Evolutionary conservation across 1,140 invertebrate species (phyloP).

Genomic region (Fopius arisanus): DNA sequence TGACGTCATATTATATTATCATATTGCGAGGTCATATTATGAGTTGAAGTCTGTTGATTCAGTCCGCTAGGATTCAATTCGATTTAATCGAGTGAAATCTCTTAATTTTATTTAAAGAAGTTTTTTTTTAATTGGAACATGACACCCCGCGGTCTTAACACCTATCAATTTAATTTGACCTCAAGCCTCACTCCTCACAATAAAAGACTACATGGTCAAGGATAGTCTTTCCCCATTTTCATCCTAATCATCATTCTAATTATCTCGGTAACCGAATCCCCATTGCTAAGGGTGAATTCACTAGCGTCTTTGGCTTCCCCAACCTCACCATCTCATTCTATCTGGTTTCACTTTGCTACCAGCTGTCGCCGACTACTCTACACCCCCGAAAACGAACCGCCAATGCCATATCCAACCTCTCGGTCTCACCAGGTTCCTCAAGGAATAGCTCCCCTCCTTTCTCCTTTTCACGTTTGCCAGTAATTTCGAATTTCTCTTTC

Average conservation of each 20-base stretch:
- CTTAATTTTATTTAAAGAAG: no score
- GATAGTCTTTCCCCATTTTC: constrained; percentile 41
- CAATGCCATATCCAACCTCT: background rate
- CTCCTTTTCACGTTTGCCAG: background rate
- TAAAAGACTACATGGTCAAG: constrained; percentile 51
- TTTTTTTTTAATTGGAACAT: no score
- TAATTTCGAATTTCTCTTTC: constrained; percentile 29
- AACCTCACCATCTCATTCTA: constrained; percentile 37
- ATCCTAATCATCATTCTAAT: constrained; percentile 62
- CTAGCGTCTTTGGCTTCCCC: constrained; percentile 33
- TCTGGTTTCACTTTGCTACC: constrained; percentile 5
- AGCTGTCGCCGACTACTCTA: background rate
- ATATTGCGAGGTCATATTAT: no score
- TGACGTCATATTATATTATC: no score
- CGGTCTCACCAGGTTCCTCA: background rate
- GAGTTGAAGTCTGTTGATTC: no score
- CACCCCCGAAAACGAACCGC: background rate
- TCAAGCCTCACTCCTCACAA: background rate
- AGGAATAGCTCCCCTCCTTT: background rate
- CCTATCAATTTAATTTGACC: background rate
- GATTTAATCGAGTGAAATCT: no score
- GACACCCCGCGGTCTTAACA: background rate
- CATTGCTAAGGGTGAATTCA: constrained; percentile 5
- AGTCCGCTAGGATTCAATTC: no score
- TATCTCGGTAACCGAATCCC: constrained; percentile 60